Base-by-base conservation (phyloP, 2,888 invertebrate genomes). In the Drosophila koepferae region DNA sequence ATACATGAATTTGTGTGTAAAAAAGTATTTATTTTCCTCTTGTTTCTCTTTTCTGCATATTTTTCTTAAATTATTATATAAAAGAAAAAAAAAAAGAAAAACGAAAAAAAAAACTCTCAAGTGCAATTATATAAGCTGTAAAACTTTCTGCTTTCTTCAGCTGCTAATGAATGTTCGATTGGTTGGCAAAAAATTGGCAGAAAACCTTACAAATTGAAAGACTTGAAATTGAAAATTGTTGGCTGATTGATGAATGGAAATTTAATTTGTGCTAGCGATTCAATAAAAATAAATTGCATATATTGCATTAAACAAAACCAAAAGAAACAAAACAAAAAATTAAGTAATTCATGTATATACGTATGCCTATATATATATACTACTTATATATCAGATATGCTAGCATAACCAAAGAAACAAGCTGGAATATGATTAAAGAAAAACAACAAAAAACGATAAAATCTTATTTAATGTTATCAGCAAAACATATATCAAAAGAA, bases 121-220 rank as follows among this genome's bases (percentile, higher is more conserved):
- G 85, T 85, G 85, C 85, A 85, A 85, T 85, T 85, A 85, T 75
- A 80, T 73, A 80, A 82, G 63, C 85, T 84, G 70, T 78, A 81
- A 87, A 84, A 73, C 74, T 69, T 77, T 79, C 77, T 82, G 84
- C 88, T 90, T 85, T 87, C 77, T 77, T 87, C 70, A 82, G 70
- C 82, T 82, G 66, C 69, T 78, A 69, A 58, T 44, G 34, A 62
- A 64, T 36, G 16, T 51, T 67, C 48, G 54, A 69, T 54, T 23
- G 61, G 72, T 63, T 81, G 67, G 71, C 71, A 80, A 48, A 80
- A 80, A 54, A 58, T 34, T 51, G 61, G 34, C 38, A 36, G 43
- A 51, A 74, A 72, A 71, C 46, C 70, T 73, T 78, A 84, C 72
- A 73, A 84, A 89, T 74, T 71, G 88, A 89, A 89, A 85, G 84